Conservation (phyloP, 2,888 invertebrate species). For the Stenotaenia linearis region DNA sequence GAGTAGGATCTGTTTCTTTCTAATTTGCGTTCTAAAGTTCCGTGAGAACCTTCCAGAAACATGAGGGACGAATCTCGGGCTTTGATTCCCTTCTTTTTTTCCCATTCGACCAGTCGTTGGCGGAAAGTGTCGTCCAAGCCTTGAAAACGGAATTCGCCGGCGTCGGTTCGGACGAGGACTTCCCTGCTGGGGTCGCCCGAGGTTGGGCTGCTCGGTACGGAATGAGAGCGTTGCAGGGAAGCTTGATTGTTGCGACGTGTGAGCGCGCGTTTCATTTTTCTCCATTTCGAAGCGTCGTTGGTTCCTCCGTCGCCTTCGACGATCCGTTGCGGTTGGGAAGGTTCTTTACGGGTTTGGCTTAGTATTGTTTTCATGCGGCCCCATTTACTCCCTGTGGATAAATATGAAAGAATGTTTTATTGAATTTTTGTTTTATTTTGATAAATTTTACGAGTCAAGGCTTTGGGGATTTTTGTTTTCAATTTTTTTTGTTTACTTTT, state of each 20-base stretch:
- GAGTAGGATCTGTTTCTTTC: conserved; percentile 49
- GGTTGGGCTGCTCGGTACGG: conserved; percentile 63
- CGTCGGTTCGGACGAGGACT: conserved; percentile 73
- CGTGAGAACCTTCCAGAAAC: neutral
- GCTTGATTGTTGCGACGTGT: conserved; percentile 41
- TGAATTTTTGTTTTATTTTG: no score
- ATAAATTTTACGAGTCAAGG: no score
- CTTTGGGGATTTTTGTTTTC: no score
- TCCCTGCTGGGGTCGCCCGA: conserved; percentile 43
- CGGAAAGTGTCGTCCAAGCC: conserved; percentile 84
- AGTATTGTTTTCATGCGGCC: neutral
- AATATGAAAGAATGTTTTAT: neutral
- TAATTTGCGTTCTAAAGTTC: neutral
- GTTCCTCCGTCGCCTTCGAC: neutral
- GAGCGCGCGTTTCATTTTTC: conserved; percentile 64
- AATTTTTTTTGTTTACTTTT: no score
- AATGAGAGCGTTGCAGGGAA: conserved; percentile 36
- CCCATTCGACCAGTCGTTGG: conserved; percentile 84
- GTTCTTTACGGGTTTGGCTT: neutral
- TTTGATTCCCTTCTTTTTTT: conserved; percentile 66
- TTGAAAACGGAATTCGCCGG: conserved; percentile 76
- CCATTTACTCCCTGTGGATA: neutral
- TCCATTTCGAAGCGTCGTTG: conserved; percentile 63
- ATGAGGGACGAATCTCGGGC: neutral
- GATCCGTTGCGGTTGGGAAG: neutral